Evolutionary conservation across 2,888 invertebrate species (phyloP).

Genomic region (Acanthopleura granulata): DNA sequence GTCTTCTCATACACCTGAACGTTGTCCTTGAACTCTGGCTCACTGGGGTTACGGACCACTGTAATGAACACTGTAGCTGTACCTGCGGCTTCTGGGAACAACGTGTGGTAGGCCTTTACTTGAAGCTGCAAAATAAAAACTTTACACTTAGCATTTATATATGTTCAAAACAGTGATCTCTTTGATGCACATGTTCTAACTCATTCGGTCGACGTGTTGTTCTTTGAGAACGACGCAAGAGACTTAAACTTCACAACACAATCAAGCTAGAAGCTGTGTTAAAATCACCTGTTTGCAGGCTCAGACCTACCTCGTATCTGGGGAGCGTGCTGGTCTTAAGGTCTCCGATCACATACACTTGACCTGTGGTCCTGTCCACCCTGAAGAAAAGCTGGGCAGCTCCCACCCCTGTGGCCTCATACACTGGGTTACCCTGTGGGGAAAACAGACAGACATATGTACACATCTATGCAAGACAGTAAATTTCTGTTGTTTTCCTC

Average conservation of each 20-base stretch:
- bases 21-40: neutral
- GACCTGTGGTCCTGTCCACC: neutral
- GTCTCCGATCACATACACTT: neutral
- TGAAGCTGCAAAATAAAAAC: conserved; percentile 2
- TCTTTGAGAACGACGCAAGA: too few species aligned
- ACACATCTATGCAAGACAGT: too few species aligned
- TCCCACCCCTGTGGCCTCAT: conserved; percentile 30
- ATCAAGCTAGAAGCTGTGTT: too few species aligned
- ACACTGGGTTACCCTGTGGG: conserved; percentile 10
- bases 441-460: neutral
- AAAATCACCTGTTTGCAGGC: too few species aligned
- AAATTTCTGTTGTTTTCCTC: too few species aligned
- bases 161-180: too few species aligned
- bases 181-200: too few species aligned
- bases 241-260: too few species aligned
- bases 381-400: conserved; percentile 32
- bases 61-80: neutral
- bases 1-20: neutral
- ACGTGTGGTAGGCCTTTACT: neutral
- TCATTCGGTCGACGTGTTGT: too few species aligned
- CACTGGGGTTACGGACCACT: neutral
- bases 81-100: conserved; percentile 5
- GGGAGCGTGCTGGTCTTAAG: neutral
- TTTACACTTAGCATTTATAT: too few species aligned
- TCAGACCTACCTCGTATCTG: neutral